Conservation (phyloP, 2,888 invertebrate genomes). For the Elegia similella region DNA sequence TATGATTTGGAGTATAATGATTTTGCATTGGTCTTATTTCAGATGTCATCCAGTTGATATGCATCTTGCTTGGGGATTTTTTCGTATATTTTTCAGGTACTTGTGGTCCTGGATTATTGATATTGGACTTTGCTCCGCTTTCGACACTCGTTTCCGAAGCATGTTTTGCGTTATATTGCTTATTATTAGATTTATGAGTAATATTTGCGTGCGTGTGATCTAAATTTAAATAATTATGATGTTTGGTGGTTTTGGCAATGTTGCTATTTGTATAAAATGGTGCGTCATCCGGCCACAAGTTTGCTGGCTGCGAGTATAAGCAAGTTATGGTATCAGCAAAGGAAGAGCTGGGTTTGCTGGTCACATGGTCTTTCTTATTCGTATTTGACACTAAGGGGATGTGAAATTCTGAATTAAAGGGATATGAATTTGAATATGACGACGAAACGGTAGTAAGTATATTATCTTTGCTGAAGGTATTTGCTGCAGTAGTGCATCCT, state of each 20-base stretch:
- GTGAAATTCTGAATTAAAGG: constrained; percentile 74
- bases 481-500: constrained; percentile 58
- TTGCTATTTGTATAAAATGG: constrained; percentile 62
- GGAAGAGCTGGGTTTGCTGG: constrained; percentile 53
- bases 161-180: constrained; percentile 59
- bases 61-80: constrained; percentile 72
- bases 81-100: constrained; percentile 66
- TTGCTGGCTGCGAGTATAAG: constrained; percentile 69
- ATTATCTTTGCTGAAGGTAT: constrained; percentile 64
- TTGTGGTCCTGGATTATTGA: constrained; percentile 42
- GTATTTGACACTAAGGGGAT: constrained; percentile 62
- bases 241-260: constrained; percentile 57
- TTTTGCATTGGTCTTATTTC: constrained; percentile 69
- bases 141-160: constrained; percentile 40
- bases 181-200: constrained; percentile 47
- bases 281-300: constrained; percentile 69
- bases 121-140: constrained; percentile 45
- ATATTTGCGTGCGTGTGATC: constrained; percentile 48
- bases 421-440: constrained; percentile 64
- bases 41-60: constrained; percentile 78
- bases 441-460: constrained; percentile 59
- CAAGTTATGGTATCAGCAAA: constrained; percentile 69
- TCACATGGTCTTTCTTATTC: constrained; percentile 56
- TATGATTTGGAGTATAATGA: constrained; percentile 49
- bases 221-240: constrained; percentile 56